Evolutionary conservation across 2,888 invertebrate genomes (phyloP).

Genomic region (Cryptocheilus praepositus): DNA sequence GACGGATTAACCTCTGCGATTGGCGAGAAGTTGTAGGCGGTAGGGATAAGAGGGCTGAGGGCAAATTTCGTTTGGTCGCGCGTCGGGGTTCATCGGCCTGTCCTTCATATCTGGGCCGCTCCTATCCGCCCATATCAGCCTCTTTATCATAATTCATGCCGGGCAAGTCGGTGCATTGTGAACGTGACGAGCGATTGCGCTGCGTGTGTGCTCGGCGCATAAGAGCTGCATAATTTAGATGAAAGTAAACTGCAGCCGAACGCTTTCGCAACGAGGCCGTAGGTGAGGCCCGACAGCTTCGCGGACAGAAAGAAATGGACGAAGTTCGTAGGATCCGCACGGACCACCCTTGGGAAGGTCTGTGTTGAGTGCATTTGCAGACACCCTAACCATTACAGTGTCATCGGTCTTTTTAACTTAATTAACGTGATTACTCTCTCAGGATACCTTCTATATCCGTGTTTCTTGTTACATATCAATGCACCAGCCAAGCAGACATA

Average conservation of each 20-base stretch:
- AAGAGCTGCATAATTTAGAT: conserved; percentile 59
- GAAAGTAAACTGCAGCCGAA: conserved; percentile 57
- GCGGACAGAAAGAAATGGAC: too few species aligned
- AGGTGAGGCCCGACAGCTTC: conserved; percentile 33
- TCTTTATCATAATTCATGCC: conserved; percentile 67
- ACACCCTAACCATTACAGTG: too few species aligned
- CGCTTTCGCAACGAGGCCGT: conserved; percentile 49
- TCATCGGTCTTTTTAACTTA: too few species aligned
- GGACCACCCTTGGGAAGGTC: too few species aligned
- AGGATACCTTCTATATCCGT: too few species aligned
- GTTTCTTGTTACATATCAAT: too few species aligned
- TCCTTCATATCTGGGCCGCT: conserved; percentile 67
- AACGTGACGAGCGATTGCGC: conserved; percentile 38
- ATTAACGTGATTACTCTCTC: too few species aligned
- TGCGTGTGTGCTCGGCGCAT: conserved; percentile 23
- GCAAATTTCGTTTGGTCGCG: conserved; percentile 35
- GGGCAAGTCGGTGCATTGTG: conserved; percentile 56
- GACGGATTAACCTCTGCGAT: neutral
- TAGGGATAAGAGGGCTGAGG: conserved; percentile 4
- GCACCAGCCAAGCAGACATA: too few species aligned
- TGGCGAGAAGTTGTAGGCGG: neutral
- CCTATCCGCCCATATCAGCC: conserved; percentile 62
- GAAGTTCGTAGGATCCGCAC: too few species aligned
- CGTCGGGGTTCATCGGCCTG: conserved; percentile 60
- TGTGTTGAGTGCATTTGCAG: too few species aligned